Conservation (phyloP, 1,140 invertebrate species). For the Ceratosolen fusciceps region DNA sequence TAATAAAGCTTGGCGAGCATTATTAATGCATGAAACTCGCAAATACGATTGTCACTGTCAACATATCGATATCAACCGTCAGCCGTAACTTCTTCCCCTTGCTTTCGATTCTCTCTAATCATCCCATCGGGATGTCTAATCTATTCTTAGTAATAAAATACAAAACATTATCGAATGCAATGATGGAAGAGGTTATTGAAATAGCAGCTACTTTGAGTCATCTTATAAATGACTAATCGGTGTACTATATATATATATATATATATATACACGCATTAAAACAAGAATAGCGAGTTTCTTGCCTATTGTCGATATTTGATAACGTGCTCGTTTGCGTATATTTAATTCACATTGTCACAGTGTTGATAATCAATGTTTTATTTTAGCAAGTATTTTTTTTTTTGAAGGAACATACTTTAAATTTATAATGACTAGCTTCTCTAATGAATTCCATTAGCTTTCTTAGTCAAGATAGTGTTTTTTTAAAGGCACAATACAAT, state of each 20-base stretch:
- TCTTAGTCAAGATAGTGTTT: conserved; percentile 24
- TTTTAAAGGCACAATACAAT: conserved; percentile 26
- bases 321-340: conserved; percentile 16
- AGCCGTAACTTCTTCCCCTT: too few species aligned
- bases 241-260: conserved; percentile 22
- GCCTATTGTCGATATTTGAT: conserved; percentile 11
- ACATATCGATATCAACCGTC: too few species aligned
- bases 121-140: too few species aligned
- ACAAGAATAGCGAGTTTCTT: conserved; percentile 40
- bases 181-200: too few species aligned
- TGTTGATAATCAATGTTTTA: conserved; percentile 33
- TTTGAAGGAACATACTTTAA: conserved; percentile 11
- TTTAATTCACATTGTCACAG: conserved; percentile 29
- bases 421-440: not conserved
- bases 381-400: too few species aligned
- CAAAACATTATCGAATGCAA: too few species aligned
- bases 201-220: not conserved
- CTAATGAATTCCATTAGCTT: not conserved
- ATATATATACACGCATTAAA: too few species aligned
- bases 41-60: too few species aligned
- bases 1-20: too few species aligned
- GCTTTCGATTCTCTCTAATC: too few species aligned
- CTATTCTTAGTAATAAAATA: too few species aligned
- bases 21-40: too few species aligned
- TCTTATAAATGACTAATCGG: not conserved